Percentiles rank a stretch among this genome's conserved stretches.
These are phyloP conservation scores for Bufo gargarizans DNA, from an alignment of 2,113 vertebrate species.

Conservation along the genomic window DNA sequence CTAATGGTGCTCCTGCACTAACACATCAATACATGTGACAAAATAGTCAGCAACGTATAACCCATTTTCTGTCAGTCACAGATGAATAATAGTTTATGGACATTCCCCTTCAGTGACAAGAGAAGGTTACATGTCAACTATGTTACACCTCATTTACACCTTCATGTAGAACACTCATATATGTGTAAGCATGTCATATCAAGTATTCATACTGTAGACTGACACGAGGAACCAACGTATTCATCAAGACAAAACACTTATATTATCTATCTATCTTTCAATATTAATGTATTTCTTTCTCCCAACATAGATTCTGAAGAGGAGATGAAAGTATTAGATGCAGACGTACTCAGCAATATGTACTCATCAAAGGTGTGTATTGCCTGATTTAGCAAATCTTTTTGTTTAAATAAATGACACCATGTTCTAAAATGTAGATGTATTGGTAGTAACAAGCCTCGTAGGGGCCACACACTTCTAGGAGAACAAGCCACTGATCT, in stretches of 20 bases:
- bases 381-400: constrained; percentile 34
- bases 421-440: background rate
- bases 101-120: background rate
- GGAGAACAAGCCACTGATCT: no score
- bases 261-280: background rate
- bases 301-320: constrained; percentile 81
- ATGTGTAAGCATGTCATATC: background rate
- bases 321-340: constrained; percentile 83
- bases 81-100: background rate
- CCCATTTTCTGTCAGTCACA: no score
- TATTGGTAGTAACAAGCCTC: background rate
- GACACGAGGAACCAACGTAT: background rate
- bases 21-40: background rate
- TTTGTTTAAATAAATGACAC: background rate
- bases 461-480: background rate
- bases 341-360: constrained; percentile 88
- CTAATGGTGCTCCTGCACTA: no score
- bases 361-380: constrained; percentile 86
- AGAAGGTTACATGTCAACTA: background rate
- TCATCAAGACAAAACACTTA: background rate
- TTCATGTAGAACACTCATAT: background rate
- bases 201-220: no score
- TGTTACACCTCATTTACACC: background rate
- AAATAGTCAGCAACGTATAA: no score
- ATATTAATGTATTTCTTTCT: constrained; percentile 55